Base-by-base conservation (phyloP, 1,140 invertebrate genomes). In the Ylistrum balloti region DNA sequence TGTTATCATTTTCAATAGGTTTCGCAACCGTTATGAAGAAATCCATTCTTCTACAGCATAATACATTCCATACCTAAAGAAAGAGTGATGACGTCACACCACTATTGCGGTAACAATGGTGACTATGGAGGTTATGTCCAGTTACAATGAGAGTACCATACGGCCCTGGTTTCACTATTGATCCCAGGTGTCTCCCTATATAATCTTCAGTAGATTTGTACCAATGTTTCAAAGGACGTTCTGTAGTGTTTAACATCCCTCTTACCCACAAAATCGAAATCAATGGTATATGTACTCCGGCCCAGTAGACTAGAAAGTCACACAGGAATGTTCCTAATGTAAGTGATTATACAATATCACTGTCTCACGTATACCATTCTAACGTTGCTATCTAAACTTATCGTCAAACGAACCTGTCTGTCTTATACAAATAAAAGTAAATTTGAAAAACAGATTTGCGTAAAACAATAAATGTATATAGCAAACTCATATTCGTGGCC, bases 41-140 rank as follows among this genome's bases (percentile, higher is more conserved):
- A 74, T 74, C n/a, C 17, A 28, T 74, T 74, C 56, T 74, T 74
- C 56, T 28, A 28, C 9, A 74, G 22, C 5, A n/a, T 17, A 7
- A 74, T 28, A 9, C 22, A n/a, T 74, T 5, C 35, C 5, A 5
- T 7, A 7, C 35, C 5, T 7, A 7, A 74, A 1, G n/a, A 17
- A 74, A n/a, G 17, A 17, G 56, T 74, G 22, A 74, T 74, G 56
- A 74, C 56, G 56, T 74, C 56, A 74, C 56, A 45, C n/a, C 56
- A 74, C 22, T 74, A 17, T 74, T 28, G n/a, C 56, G 9, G 22
- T 74, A 28, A 74, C 56, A 74, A 74, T 74, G n/a, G 56, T 28
- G 7, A 28, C 22, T 17, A 74, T 7, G 13, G 5, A 74, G n/a
- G 56, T 28, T n/a, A 28, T 28, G 56, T n/a, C 56, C 15, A 22